Conservation (phyloP, 2,888 invertebrate genomes). For the Boloria selene region DNA sequence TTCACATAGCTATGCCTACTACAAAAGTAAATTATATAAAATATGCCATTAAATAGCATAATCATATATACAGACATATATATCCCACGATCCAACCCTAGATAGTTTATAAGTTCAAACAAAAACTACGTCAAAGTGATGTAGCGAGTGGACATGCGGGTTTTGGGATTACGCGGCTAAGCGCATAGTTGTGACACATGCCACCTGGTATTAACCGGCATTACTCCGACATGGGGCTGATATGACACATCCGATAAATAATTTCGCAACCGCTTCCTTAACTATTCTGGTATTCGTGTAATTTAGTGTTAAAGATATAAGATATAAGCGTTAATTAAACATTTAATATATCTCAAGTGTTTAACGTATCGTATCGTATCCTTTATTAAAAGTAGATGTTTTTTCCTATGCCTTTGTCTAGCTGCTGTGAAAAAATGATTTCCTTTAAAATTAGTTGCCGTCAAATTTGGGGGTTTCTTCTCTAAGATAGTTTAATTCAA, state of each 20-base stretch:
- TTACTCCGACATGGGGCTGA: slow-evolving; percentile 34
- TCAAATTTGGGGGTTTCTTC: too few relatives aligned
- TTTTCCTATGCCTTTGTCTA: too few relatives aligned
- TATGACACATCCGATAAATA: slow-evolving; percentile 30
- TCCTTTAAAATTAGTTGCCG: too few relatives aligned
- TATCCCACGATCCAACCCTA: not conserved
- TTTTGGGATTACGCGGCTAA: slow-evolving; percentile 34
- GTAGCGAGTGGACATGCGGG: slow-evolving; percentile 24
- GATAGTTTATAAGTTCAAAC: slow-evolving; percentile 28
- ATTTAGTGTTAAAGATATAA: not conserved
- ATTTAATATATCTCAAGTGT: too few relatives aligned
- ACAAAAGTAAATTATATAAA: not conserved
- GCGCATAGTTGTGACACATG: slow-evolving; percentile 44
- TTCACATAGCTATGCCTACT: too few relatives aligned
- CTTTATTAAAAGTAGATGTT: too few relatives aligned
- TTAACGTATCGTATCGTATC: too few relatives aligned
- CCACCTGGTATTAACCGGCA: slow-evolving; percentile 44
- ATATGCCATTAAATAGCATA: not conserved
- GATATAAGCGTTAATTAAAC: not conserved
- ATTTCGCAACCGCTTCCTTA: slow-evolving; percentile 17
- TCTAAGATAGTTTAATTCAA: too few relatives aligned
- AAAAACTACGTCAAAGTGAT: slow-evolving; percentile 34
- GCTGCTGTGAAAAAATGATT: too few relatives aligned
- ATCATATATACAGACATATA: not conserved
- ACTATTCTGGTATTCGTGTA: slow-evolving; percentile 18